Evolutionary conservation across 2,797 vertebrate species (phyloP).

Genomic region (Merluccius polli): DNA sequence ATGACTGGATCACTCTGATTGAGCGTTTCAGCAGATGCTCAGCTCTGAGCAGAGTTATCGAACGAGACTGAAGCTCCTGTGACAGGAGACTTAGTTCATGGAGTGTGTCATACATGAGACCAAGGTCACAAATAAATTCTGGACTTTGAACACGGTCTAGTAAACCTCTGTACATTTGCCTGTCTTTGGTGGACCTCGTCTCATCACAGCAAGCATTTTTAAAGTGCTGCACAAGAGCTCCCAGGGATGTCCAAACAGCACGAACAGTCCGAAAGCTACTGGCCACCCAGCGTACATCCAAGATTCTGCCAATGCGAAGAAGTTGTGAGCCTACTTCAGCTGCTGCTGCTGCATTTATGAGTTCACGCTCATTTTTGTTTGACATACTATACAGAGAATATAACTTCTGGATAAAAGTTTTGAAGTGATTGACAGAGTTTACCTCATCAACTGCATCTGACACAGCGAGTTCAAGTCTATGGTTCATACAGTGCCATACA

Average conservation of each 20-base stretch:
- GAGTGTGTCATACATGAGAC: constrained; percentile 14
- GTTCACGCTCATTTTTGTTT: too few relatives aligned
- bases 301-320: too few relatives aligned
- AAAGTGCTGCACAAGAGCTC: constrained; percentile 21
- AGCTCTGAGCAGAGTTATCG: constrained; percentile 18
- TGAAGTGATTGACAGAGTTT: constrained; percentile 25
- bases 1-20: too few relatives aligned
- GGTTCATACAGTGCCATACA: constrained; percentile 29
- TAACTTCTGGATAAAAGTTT: too few relatives aligned
- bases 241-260: constrained; percentile 23
- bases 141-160: constrained; percentile 20
- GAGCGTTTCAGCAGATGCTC: constrained; percentile 19
- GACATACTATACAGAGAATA: too few relatives aligned
- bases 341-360: too few relatives aligned
- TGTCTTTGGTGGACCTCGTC: too few relatives aligned
- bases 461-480: constrained; percentile 17
- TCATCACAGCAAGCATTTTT: too few relatives aligned
- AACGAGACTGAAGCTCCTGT: constrained; percentile 18
- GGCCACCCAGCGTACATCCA: too few relatives aligned
- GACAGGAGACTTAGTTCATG: constrained; percentile 16
- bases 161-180: too few relatives aligned
- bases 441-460: constrained; percentile 30
- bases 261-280: too few relatives aligned
- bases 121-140: constrained; percentile 23
- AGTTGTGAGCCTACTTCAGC: too few relatives aligned